Conservation (phyloP, 1,140 invertebrate genomes). For the Drosophila takahashii region DNA sequence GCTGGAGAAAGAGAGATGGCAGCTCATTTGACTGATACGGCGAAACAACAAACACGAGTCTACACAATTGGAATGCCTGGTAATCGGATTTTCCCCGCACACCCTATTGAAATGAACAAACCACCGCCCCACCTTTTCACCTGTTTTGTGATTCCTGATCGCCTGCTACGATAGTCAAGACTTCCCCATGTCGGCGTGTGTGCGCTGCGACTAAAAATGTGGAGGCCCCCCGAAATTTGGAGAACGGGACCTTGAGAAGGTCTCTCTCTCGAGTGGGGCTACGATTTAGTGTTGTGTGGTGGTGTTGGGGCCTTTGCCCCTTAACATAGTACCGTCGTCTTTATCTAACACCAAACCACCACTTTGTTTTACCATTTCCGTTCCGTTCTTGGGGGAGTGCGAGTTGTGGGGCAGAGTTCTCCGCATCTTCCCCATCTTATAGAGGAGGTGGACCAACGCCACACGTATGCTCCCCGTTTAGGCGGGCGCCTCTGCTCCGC, state of each 20-base stretch:
- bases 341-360: constrained; percentile 19
- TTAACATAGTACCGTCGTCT: constrained; percentile 26
- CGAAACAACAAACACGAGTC: constrained; percentile 10
- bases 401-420: constrained; percentile 7
- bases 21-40: constrained; percentile 42
- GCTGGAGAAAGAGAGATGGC: neutral
- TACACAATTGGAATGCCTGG: constrained; percentile 30
- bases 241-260: constrained; percentile 63
- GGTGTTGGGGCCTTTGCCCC: constrained; percentile 34
- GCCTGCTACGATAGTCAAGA: constrained; percentile 78
- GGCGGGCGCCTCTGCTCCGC: constrained; percentile 23
- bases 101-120: neutral
- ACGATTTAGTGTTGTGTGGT: neutral
- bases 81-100: constrained; percentile 44
- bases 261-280: constrained; percentile 24
- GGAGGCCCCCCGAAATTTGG: constrained; percentile 37
- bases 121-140: constrained; percentile 15
- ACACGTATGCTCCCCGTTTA: constrained; percentile 1
- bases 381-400: neutral
- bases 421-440: constrained; percentile 36
- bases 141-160: constrained; percentile 47
- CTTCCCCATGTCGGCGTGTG: constrained; percentile 84
- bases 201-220: constrained; percentile 64
- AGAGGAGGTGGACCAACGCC: constrained; percentile 2
- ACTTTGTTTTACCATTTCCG: constrained; percentile 3